Conservation (phyloP, 2,797 vertebrate species). For the Tokudaia tokunoshimensis region DNA sequence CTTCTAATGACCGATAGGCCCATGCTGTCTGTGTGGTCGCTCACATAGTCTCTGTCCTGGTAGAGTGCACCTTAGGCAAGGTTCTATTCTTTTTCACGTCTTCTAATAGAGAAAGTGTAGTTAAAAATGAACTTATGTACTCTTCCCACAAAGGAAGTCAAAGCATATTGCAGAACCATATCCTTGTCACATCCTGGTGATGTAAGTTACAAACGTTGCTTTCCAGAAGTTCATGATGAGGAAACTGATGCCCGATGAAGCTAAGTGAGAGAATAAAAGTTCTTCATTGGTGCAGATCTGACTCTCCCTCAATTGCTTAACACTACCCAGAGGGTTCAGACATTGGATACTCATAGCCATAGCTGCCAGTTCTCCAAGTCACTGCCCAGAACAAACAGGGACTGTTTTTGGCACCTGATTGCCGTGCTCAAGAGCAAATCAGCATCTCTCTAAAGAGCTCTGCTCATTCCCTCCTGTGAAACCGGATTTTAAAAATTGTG, state of each 20-base stretch:
- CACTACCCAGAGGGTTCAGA: neutral
- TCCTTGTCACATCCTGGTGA: conserved; percentile 49
- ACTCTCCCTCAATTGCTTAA: neutral
- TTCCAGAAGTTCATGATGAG: conserved; percentile 3
- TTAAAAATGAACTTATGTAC: conserved; percentile 40
- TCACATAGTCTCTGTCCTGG: neutral
- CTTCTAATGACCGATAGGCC: neutral
- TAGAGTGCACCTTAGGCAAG: neutral
- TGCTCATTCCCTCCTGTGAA: too few species aligned
- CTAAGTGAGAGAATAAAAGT: conserved; percentile 5
- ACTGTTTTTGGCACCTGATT: too few species aligned
- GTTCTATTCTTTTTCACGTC: neutral
- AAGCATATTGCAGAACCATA: neutral
- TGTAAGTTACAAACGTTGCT: conserved; percentile 43
- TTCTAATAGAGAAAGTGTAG: conserved; percentile 16
- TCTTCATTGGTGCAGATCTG: neutral
- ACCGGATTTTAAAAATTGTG: too few species aligned
- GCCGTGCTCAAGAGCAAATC: too few species aligned
- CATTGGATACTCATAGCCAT: neutral
- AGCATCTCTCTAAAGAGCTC: too few species aligned
- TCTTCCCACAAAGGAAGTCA: conserved; percentile 44
- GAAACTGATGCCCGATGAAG: conserved; percentile 20
- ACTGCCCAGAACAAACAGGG: neutral
- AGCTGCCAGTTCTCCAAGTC: neutral
- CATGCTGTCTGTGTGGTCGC: neutral